A percentile compares a stretch with the other conserved stretches of the same genome.
phyloP scores from a whole-genome alignment of 2,113 vertebrate species.

The Vulpes lagopus region DNA sequence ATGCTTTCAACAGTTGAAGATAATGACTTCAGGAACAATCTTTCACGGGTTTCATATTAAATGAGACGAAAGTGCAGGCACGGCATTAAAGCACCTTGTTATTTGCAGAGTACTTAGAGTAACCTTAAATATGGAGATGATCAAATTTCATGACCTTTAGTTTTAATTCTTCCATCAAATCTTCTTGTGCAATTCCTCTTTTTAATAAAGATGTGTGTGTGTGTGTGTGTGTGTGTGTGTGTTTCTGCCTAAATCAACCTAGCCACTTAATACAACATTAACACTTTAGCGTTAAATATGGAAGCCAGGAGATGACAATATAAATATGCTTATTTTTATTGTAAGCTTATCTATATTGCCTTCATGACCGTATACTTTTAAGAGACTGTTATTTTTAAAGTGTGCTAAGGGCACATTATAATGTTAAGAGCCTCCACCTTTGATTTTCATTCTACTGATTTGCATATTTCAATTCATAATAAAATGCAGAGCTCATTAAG shows the following conservation, averaged over 20 bases:
- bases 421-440: conserved; percentile 50
- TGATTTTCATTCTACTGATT: conserved; percentile 66
- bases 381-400: conserved; percentile 64
- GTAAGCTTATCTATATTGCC: conserved; percentile 55
- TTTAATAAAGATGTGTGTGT: conserved; percentile 76
- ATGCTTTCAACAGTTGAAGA: conserved; percentile 88
- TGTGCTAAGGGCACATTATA: conserved; percentile 40
- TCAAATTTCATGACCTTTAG: conserved; percentile 90
- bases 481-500: conserved; percentile 64
- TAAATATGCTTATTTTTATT: conserved; percentile 66
- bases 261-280: conserved; percentile 58
- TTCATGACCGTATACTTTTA: conserved; percentile 54
- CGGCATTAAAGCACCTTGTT: conserved; percentile 87
- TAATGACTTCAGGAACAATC: conserved; percentile 90
- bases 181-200: conserved; percentile 63
- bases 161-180: conserved; percentile 83
- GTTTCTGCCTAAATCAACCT: conserved; percentile 31
- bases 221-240: background rate
- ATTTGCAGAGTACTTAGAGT: conserved; percentile 89
- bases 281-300: conserved; percentile 55
- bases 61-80: conserved; percentile 88
- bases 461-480: conserved; percentile 69
- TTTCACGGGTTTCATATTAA: conserved; percentile 89
- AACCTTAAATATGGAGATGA: conserved; percentile 90
- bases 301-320: conserved; percentile 23